Conservation (phyloP, 2,797 vertebrate genomes). For the Pangasius krempfi region DNA sequence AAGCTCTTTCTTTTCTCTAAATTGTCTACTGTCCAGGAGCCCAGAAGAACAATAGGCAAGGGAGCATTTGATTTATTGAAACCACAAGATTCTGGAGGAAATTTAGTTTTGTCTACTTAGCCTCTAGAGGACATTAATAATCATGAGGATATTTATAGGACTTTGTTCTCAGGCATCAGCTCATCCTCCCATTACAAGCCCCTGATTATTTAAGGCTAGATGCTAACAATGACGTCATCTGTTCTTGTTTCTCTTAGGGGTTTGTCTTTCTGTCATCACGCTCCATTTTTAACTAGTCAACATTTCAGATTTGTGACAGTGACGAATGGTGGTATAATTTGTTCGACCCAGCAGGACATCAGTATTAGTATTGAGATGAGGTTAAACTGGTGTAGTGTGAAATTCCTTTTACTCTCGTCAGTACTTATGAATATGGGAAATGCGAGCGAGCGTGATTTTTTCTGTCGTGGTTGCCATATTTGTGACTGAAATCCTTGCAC, state of each 20-base stretch:
- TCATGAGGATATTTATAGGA: conserved; percentile 31
- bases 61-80: conserved; percentile 43
- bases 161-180: background rate
- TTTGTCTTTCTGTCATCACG: conserved; percentile 4
- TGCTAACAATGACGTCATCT: background rate
- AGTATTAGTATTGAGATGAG: conserved; percentile 1
- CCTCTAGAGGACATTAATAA: conserved; percentile 40
- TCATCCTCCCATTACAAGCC: background rate
- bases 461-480: background rate
- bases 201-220: background rate
- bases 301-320: conserved; percentile 38
- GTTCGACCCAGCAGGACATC: background rate
- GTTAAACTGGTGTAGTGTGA: background rate
- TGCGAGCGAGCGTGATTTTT: background rate
- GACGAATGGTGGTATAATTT: conserved; percentile 5
- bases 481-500: background rate
- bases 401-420: background rate
- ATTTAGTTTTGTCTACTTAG: conserved; percentile 24
- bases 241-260: background rate
- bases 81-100: conserved; percentile 15
- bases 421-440: background rate
- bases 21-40: background rate
- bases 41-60: conserved; percentile 9
- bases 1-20: background rate
- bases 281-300: background rate